phyloP scores from a whole-genome alignment of 1,140 invertebrate genomes.

The Bombyx mandarina region DNA sequence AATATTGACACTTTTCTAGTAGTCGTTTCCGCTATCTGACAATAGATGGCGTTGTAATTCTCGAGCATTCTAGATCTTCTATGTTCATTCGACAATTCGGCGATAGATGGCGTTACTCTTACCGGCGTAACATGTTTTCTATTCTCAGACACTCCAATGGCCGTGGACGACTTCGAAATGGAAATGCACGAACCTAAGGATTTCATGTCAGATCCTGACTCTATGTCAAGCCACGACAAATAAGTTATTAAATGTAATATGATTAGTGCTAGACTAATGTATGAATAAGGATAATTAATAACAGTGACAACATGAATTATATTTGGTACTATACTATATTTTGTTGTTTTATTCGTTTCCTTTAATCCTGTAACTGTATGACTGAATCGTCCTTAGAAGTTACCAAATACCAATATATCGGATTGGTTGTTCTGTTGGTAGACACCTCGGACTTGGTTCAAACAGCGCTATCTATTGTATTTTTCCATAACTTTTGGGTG shows the following conservation, averaged over 20 bases:
- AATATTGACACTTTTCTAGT: too few species aligned
- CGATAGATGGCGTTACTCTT: too few species aligned
- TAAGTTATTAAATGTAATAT: constrained; percentile 3
- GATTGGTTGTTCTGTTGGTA: too few species aligned
- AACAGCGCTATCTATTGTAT: neutral
- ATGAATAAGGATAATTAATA: neutral
- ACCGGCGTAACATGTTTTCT: too few species aligned
- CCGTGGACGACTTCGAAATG: constrained; percentile 49
- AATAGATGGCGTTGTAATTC: too few species aligned
- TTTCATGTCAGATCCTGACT: constrained; percentile 34
- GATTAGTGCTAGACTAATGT: neutral
- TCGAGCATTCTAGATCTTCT: too few species aligned
- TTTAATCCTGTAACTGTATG: constrained; percentile 6
- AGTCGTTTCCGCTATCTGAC: too few species aligned
- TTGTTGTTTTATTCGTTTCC: neutral
- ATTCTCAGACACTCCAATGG: constrained; percentile 41
- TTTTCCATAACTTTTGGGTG: too few species aligned
- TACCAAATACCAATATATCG: too few species aligned
- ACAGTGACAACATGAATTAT: neutral
- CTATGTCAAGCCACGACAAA: constrained; percentile 43
- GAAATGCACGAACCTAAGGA: constrained; percentile 30
- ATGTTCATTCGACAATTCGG: too few species aligned
- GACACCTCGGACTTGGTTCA: too few species aligned
- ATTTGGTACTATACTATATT: neutral
- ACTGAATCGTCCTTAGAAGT: too few species aligned